A percentile compares a stretch with the other conserved stretches of the same genome.
Evolutionary conservation across 92 coral and sea anemone genomes (phyloP).

Genomic region (Bergia sp.): DNA sequence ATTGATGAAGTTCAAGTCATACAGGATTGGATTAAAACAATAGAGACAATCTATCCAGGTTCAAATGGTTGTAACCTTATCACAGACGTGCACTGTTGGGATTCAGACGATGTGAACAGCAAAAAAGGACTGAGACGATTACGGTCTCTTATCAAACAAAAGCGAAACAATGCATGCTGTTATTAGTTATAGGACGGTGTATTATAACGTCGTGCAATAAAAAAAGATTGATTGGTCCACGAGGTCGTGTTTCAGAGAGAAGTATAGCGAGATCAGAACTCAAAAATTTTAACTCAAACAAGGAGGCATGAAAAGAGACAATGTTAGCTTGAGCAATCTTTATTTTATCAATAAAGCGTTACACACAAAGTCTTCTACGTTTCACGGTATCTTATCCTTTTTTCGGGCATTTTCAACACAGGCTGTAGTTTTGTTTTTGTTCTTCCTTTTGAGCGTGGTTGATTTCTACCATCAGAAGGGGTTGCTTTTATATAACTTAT

Average conservation of each 20-base stretch:
- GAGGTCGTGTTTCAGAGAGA: neutral
- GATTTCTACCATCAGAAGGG: too few relatives aligned
- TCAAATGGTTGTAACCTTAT: neutral
- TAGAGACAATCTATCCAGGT: conserved; percentile 1
- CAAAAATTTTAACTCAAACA: neutral
- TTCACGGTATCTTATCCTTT: too few relatives aligned
- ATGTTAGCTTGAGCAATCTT: neutral
- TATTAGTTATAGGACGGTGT: neutral
- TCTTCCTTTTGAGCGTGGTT: too few relatives aligned
- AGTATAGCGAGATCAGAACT: conserved; percentile 2
- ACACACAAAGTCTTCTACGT: neutral
- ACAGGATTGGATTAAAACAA: too few relatives aligned
- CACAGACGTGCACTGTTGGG: neutral
- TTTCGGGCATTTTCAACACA: too few relatives aligned
- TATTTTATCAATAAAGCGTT: neutral
- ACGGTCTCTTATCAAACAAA: too few relatives aligned
- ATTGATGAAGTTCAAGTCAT: too few relatives aligned
- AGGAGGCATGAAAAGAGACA: neutral
- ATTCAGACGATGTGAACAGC: conserved; percentile 4
- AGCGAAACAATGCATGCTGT: too few relatives aligned
- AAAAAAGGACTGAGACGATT: too few relatives aligned
- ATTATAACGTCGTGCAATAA: neutral
- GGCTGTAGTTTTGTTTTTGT: too few relatives aligned
- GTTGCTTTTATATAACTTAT: too few relatives aligned
- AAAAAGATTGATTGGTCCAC: conserved; percentile 1